Evolutionary conservation across 1,140 invertebrate genomes (phyloP).

Genomic region (Drosophila nasuta): DNA sequence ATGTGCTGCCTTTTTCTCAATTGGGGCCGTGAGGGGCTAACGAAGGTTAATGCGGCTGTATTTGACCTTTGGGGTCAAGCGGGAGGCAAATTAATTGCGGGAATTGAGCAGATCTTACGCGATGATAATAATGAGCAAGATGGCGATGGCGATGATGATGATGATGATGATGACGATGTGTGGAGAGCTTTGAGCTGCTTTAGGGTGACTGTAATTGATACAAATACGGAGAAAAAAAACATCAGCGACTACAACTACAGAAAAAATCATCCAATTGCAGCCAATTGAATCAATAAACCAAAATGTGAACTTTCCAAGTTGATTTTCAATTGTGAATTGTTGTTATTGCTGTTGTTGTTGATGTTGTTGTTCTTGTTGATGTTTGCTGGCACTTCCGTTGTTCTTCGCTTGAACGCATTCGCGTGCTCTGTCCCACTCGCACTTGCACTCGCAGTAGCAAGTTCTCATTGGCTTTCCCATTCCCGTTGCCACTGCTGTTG

Average conservation of each 20-base stretch:
- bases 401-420: conserved; percentile 4
- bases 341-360: conserved; percentile 11
- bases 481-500: conserved; percentile 23
- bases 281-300: conserved; percentile 74
- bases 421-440: not conserved
- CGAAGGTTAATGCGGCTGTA: conserved; percentile 83
- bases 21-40: conserved; percentile 69
- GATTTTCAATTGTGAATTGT: conserved; percentile 45
- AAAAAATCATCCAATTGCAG: conserved; percentile 55
- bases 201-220: conserved; percentile 62
- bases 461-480: not conserved
- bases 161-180: conserved; percentile 19
- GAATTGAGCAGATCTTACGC: conserved; percentile 50
- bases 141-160: conserved; percentile 1
- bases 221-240: conserved; percentile 23
- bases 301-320: conserved; percentile 50
- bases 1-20: conserved; percentile 47
- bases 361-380: not conserved
- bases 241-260: not conserved
- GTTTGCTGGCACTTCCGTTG: conserved; percentile 6
- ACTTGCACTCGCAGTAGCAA: not conserved
- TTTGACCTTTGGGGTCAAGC: conserved; percentile 77
- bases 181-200: not conserved
- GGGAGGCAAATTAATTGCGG: conserved; percentile 77
- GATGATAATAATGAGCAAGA: conserved; percentile 15